Evolutionary conservation across 2,888 invertebrate genomes (phyloP).

Genomic region (Latrodectus elegans): DNA sequence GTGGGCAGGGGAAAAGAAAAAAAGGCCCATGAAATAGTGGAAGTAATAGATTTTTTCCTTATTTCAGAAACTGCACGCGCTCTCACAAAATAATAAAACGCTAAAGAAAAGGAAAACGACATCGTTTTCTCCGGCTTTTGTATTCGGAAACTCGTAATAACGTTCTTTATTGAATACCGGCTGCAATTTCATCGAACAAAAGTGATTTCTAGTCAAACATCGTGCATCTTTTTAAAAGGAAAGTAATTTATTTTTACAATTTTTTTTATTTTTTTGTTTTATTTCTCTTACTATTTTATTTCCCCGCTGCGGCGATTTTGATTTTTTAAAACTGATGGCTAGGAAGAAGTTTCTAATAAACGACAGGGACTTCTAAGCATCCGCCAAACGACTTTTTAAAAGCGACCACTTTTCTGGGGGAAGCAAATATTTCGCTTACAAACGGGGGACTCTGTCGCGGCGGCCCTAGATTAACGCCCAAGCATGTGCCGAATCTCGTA

Average conservation of each 20-base stretch:
- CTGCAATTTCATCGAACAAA: slow-evolving; percentile 69
- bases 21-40: slow-evolving; percentile 58
- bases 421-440: slow-evolving; percentile 64
- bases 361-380: slow-evolving; percentile 64
- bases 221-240: slow-evolving; percentile 66
- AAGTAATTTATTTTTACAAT: slow-evolving; percentile 63
- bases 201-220: slow-evolving; percentile 68
- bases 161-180: slow-evolving; percentile 68
- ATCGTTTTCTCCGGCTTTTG: slow-evolving; percentile 52
- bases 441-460: slow-evolving; percentile 53
- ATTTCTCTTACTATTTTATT: slow-evolving; percentile 31
- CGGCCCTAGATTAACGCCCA: slow-evolving; percentile 54
- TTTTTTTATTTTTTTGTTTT: too few relatives aligned
- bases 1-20: slow-evolving; percentile 37
- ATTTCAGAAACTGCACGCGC: slow-evolving; percentile 38
- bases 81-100: slow-evolving; percentile 60
- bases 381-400: slow-evolving; percentile 68
- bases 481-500: slow-evolving; percentile 60
- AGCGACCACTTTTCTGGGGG: slow-evolving; percentile 52
- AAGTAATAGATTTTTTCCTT: slow-evolving; percentile 63
- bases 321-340: slow-evolving; percentile 60
- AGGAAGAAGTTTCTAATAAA: slow-evolving; percentile 66
- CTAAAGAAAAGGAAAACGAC: slow-evolving; percentile 24
- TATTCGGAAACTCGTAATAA: slow-evolving; percentile 68
- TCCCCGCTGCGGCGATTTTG: slow-evolving; percentile 62